Base-by-base conservation (phyloP, 2,113 vertebrate genomes). In the Actinemys pallida region DNA sequence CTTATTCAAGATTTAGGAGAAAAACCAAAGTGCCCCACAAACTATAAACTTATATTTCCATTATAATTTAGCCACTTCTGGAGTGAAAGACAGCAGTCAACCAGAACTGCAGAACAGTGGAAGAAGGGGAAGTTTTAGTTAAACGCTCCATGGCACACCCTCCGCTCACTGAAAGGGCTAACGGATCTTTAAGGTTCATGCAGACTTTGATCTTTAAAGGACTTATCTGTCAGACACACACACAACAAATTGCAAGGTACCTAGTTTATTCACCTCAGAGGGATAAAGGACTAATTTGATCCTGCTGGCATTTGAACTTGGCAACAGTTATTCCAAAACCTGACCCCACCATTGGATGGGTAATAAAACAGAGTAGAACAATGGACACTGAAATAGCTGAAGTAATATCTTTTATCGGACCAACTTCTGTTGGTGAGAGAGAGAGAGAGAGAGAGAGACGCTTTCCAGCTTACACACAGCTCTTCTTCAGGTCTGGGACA, bases 171-270 rank as follows among this genome's bases (percentile, higher is more conserved):
- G 83, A 50, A 96, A 86, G 42, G 81, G 7, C 49, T 53, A 86
- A 89, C 78, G 13, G 14, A 80, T 49, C 54, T 87, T 89, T 83
- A 85, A 82, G 50, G 80, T n/a, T 4, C 81, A 29, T 8, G 22
- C 47, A 84, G 90, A 79, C 47, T 29, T 93, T 93, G 83, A n/a
- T 65, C 35, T 89, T 52, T 84, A 86, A 89, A 86, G 31, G n/a
- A 50, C 42, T 82, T 57, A 89, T 31, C 88, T 76, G 13, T 76
- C 90, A 94, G 11, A 39, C 69, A 47, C 22, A 25, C 57, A 69
- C 93, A 78, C 56, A 57, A 62, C 39, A 95, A 88, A 91, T 27
- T 56, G 49, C 35, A 95, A 47, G 52, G 53, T 54, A 65, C 80
- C 14, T 12, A 81, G 9, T 57, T 84, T 83, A 86, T 69, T 89